These are phyloP conservation scores for Drosophila bifasciata DNA, from an alignment of 1,140 invertebrate genomes.

Conservation along the genomic window DNA sequence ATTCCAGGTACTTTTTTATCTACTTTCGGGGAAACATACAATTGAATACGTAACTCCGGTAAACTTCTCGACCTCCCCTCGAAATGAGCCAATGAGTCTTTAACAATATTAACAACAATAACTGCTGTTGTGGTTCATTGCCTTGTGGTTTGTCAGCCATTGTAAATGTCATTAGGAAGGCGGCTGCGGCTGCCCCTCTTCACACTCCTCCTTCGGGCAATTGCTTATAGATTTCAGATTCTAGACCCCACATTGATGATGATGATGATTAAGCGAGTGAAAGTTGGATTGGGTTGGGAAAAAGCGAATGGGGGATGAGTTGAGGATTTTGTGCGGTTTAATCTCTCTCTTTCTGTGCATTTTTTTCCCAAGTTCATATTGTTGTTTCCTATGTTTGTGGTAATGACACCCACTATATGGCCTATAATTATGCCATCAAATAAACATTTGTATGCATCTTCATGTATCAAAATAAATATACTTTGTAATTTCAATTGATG, in stretches of 20 bases:
- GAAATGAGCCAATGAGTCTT: conserved; percentile 23
- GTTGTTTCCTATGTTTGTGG: conserved; percentile 5
- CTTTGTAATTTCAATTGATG: conserved; percentile 12
- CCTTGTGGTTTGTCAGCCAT: conserved; percentile 32
- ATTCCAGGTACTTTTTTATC: not conserved
- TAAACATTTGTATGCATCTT: conserved; percentile 26
- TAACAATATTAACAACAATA: conserved; percentile 54
- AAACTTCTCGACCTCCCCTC: conserved; percentile 15
- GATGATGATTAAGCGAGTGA: conserved; percentile 64
- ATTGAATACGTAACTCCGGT: not conserved
- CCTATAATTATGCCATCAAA: conserved; percentile 29
- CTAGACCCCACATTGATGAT: conserved; percentile 26
- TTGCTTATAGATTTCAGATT: conserved; percentile 52
- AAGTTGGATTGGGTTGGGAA: conserved; percentile 59
- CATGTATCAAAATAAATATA: conserved; percentile 1
- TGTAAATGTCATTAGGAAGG: conserved; percentile 62
- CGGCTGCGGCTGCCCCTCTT: conserved; percentile 8
- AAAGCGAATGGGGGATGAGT: conserved; percentile 65
- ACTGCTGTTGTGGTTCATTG: conserved; percentile 32
- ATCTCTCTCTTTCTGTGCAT: conserved; percentile 23
- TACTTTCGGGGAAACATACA: not conserved
- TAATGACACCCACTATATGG: conserved; percentile 40
- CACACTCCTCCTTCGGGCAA: conserved; percentile 12
- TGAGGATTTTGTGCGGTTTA: conserved; percentile 72
- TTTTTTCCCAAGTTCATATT: conserved; percentile 30